Evolutionary conservation across 2,797 vertebrate genomes (phyloP).

Genomic region (Pantherophis alleghaniensis): DNA sequence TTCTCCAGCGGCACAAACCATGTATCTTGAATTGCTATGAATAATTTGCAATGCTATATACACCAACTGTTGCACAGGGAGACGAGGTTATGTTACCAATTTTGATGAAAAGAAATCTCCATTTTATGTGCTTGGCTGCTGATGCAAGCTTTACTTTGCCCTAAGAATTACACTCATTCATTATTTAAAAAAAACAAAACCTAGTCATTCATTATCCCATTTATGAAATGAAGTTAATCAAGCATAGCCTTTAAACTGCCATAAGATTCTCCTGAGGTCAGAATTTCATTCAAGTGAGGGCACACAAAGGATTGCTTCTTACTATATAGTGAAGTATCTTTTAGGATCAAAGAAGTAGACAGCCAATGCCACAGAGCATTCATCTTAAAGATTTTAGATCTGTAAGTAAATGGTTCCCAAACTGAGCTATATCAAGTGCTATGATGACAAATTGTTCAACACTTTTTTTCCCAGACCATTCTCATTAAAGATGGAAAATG

Average conservation of each 20-base stretch:
- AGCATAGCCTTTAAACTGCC: background rate
- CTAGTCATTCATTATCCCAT: background rate
- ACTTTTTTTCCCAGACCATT: background rate
- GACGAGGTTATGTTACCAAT: background rate
- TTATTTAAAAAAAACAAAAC: background rate
- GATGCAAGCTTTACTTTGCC: constrained; percentile 24
- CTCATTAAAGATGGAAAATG: background rate
- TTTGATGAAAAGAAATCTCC: background rate
- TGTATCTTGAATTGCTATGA: constrained; percentile 10
- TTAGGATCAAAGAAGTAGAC: background rate
- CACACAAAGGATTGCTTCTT: background rate
- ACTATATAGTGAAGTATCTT: background rate
- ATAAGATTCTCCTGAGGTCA: background rate
- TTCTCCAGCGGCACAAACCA: background rate
- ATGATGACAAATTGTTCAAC: background rate
- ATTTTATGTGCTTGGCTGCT: background rate
- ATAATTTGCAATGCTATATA: background rate
- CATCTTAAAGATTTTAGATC: background rate
- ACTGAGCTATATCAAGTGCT: background rate
- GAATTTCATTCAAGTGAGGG: background rate
- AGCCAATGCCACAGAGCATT: background rate
- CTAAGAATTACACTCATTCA: background rate
- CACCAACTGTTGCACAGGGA: background rate
- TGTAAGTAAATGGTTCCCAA: background rate
- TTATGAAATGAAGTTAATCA: background rate